phyloP scores from a whole-genome alignment of 2,797 vertebrate species.

The Tokudaia muenninki region DNA sequence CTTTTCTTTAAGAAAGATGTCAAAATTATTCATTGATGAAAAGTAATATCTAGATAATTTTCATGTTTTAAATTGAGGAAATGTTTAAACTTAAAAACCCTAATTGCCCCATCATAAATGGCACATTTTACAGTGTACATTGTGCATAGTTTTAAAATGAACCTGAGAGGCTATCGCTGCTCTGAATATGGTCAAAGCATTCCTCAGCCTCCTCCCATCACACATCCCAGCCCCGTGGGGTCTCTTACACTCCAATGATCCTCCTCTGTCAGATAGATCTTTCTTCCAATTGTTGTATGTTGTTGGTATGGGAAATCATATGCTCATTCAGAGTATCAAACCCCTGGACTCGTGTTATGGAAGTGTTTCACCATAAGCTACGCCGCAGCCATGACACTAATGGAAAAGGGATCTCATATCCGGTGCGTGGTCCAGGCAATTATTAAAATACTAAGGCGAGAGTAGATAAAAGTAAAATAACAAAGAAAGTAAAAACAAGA shows the following conservation, averaged over 20 bases:
- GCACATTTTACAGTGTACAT: neutral
- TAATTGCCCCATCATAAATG: slow-evolving; percentile 36
- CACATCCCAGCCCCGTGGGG: neutral
- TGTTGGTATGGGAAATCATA: too few relatives aligned
- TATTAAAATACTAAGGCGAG: neutral
- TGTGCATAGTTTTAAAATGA: slow-evolving; percentile 3
- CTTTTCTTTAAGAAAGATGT: slow-evolving; percentile 50
- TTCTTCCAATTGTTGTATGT: neutral
- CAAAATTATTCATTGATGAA: slow-evolving; percentile 53
- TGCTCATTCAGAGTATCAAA: neutral
- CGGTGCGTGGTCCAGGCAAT: neutral
- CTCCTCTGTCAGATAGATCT: neutral
- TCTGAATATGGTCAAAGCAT: neutral
- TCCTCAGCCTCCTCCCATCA: neutral
- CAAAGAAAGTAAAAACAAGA: neutral
- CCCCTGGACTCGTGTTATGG: neutral
- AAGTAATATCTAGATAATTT: slow-evolving; percentile 53
- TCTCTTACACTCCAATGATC: neutral
- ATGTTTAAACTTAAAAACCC: neutral
- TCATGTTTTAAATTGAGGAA: slow-evolving; percentile 46
- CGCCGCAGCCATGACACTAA: neutral
- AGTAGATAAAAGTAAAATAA: neutral
- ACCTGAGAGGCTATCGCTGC: neutral
- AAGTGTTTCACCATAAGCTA: neutral
- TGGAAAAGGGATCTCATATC: neutral